Conservation (phyloP, 2,888 invertebrate species). For the Scaptomyza flava region DNA sequence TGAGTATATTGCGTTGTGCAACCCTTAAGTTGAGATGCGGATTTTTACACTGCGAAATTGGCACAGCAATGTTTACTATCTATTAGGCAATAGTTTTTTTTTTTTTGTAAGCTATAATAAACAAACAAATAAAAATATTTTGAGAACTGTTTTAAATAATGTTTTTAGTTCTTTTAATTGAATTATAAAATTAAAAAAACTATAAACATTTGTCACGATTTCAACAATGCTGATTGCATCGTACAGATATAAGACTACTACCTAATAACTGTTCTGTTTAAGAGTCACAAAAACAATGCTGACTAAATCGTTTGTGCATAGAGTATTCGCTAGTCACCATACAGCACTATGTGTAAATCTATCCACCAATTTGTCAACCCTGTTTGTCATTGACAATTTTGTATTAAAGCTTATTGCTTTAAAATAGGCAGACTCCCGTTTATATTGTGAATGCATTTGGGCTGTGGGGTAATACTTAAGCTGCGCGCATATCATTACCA, state of each 20-base stretch:
- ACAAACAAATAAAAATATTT: no score
- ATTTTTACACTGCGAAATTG: background rate
- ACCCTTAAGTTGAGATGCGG: conserved; percentile 48
- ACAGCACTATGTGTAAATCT: background rate
- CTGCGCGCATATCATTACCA: conserved; percentile 58
- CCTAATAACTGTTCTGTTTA: no score
- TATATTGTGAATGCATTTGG: conserved; percentile 4
- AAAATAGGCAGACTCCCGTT: conserved; percentile 31
- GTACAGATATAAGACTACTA: no score
- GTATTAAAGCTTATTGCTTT: conserved; percentile 55
- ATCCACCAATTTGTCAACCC: conserved; percentile 30
- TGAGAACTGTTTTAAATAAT: no score
- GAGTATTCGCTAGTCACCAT: conserved; percentile 21
- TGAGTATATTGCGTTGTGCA: conserved; percentile 20
- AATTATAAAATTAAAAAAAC: no score
- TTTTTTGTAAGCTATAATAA: no score
- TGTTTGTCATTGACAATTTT: conserved; percentile 30
- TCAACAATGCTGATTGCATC: no score
- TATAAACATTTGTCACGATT: no score
- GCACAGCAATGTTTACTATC: background rate
- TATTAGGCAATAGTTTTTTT: background rate
- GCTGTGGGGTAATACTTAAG: conserved; percentile 45
- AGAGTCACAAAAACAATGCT: background rate
- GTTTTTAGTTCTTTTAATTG: no score
- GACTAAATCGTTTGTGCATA: background rate